Base-by-base conservation (phyloP, 2,888 invertebrate genomes). In the Ennomos fuscantarius region DNA sequence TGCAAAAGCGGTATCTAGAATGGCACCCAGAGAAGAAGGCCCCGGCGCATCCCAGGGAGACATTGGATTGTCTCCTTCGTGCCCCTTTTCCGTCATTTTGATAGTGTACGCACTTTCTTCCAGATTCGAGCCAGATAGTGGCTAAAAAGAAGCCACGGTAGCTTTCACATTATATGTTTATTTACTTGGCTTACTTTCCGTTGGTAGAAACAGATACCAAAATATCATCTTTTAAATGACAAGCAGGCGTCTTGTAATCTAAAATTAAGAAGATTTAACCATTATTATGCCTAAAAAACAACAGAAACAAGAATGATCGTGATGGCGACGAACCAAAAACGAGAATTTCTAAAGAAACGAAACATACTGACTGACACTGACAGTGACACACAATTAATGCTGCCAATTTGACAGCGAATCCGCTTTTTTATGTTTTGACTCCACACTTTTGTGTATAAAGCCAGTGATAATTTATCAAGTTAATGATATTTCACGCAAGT, bases 1-100 rank as follows among this genome's bases (percentile, higher is more conserved):
- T 62, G 94, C 92, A 76, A 94, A 94, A 60, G 94, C 94, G 60
- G 94, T 93, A 76, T 94, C 94, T 66, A 94, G 89, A 76, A 95
- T 94, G 78, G 94, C 94, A 49, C 93, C 94, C 66, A 95, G 74
- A 9, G 94, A 94, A 50, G 94, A 89, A 52, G 88, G 89, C 24
- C 89, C 91, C 59, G 91, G 87, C 62, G 87, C 78, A 72, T 91
- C 88, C 91, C 92, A 92, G 49, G 88, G 79, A 50, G 87, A 78
- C 57, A 86, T 77, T 34, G 86, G 78, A 55, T 82, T 86, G 45
- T 87, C 86, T 58, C 86, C 83, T 59, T 84, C 86, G 65, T 78
- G 86, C 45, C 82, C 79, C 67, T 87, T 88, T 71, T 90, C 91
- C 69, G 82, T 86, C 92, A 92, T 92, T 78, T 49, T 65, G 54